Evolutionary conservation across 2,888 invertebrate species (phyloP), one percentile per base, ranked within the genome.

Genomic region (Subacronicta megacephala): DNA sequence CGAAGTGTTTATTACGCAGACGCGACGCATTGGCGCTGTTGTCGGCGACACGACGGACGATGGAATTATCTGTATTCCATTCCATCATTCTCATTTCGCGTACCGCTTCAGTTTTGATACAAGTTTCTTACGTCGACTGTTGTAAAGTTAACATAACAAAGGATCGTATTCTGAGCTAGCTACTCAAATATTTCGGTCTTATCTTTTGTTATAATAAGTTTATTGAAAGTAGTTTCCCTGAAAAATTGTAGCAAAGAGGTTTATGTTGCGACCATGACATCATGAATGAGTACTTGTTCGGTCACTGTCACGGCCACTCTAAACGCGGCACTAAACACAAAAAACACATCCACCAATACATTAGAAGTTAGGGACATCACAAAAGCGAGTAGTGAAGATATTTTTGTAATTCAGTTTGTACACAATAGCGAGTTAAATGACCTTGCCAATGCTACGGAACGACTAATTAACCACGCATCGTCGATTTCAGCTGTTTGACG

Each of bases 391-490:
- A 58, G 54, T 60, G 56, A 67, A 54, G 75, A 62, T 60, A 64
- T 72, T 65, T 59, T 55, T 47, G 50, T 72, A 59, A 47, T 62
- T 47, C 62, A 62, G 66, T 62, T 50, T 58, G 57, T 62, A 67
- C 57, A 71, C 68, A 68, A 74, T 61, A 49, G 61, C 68, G 56
- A 80, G 80, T 83, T 81, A 80, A 78, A 81, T 81, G 85, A 85
- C 89, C 89, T 90, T 89, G 88, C 78, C 78, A 81, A 78, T 84
- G 85, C 77, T 78, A 67, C 70, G 72, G 77, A 77, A 80, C 81
- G 77, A 73, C 79, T 85, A 84, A 85, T 87, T 87, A 78, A 77
- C 68, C 79, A 85, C 87, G 88, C 85, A 78, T 78, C 80, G 85
- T 43, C 75, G 78, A 75, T 69, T 82, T 81, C 83, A 84, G 81